phyloP scores from a whole-genome alignment of 2,113 vertebrate species.

The Silurus meridionalis region DNA sequence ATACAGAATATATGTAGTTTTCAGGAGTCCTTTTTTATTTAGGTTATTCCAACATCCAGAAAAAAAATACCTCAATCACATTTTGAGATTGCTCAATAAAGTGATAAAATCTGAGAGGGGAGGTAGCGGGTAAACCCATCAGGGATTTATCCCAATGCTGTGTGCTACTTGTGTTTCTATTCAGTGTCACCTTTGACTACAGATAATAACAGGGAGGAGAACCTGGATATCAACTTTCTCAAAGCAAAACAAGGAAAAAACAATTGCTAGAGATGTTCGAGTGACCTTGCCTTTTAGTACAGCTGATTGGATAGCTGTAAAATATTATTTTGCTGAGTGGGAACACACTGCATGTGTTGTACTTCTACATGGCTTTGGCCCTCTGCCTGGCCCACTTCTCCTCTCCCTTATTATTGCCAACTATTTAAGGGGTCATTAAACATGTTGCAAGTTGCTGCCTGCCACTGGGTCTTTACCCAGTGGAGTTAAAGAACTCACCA shows the following conservation, averaged over 20 bases:
- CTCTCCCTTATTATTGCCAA: constrained; percentile 19
- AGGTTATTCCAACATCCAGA: background rate
- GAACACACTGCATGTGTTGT: background rate
- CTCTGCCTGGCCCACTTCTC: constrained; percentile 8
- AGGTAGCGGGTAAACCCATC: background rate
- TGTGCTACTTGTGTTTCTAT: constrained; percentile 26
- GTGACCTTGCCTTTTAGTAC: background rate
- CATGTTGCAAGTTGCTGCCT: constrained; percentile 14
- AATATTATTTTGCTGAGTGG: background rate
- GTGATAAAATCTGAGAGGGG: background rate
- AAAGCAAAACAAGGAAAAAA: constrained; percentile 13
- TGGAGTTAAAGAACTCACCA: background rate
- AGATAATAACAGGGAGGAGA: background rate
- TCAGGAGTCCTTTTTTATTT: background rate
- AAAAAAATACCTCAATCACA: background rate
- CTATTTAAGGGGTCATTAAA: constrained; percentile 46
- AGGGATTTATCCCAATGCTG: constrained; percentile 20
- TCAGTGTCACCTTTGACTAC: background rate
- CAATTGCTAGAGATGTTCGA: background rate
- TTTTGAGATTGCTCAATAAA: background rate
- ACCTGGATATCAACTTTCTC: background rate
- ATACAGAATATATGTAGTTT: background rate
- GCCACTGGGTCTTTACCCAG: background rate
- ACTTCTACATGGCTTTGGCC: background rate
- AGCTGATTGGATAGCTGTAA: constrained; percentile 9